phyloP scores from a whole-genome alignment of 2,888 invertebrate species.

The Ganaspis brasiliensis region DNA sequence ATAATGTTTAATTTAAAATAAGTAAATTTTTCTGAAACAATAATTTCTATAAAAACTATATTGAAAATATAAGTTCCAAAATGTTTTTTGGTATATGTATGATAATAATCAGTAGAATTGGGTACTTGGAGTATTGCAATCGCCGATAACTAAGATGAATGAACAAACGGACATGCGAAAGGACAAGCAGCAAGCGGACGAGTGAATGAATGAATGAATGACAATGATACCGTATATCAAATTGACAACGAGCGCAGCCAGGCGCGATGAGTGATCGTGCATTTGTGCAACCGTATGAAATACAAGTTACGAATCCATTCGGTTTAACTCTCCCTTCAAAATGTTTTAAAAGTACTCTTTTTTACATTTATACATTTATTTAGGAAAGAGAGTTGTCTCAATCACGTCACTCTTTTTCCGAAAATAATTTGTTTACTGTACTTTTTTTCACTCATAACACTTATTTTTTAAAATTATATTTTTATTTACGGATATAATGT shows the following conservation, averaged over 20 bases:
- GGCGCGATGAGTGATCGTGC: constrained; percentile 53
- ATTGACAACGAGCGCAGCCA: constrained; percentile 65
- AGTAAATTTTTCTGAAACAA: too few relatives aligned
- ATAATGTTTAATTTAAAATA: too few relatives aligned
- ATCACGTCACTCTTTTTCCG: constrained; percentile 47
- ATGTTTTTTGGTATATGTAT: neutral
- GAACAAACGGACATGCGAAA: constrained; percentile 49
- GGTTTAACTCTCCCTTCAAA: neutral
- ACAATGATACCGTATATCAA: constrained; percentile 73
- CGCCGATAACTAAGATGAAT: constrained; percentile 29
- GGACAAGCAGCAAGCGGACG: constrained; percentile 63
- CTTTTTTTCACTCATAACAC: too few relatives aligned
- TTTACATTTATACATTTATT: constrained; percentile 33
- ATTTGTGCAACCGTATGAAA: constrained; percentile 61
- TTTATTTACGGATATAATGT: too few relatives aligned
- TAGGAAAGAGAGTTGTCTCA: constrained; percentile 5
- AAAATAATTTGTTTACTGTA: too few relatives aligned
- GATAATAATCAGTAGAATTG: neutral
- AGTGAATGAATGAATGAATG: constrained; percentile 68
- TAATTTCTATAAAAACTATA: neutral
- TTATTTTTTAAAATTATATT: too few relatives aligned
- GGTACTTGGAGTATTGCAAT: constrained; percentile 15
- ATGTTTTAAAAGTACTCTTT: constrained; percentile 32
- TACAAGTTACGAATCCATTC: constrained; percentile 48
- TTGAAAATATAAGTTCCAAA: neutral